phyloP scores from a whole-genome alignment of 2,113 vertebrate genomes.

The Malurus cyaneus region DNA sequence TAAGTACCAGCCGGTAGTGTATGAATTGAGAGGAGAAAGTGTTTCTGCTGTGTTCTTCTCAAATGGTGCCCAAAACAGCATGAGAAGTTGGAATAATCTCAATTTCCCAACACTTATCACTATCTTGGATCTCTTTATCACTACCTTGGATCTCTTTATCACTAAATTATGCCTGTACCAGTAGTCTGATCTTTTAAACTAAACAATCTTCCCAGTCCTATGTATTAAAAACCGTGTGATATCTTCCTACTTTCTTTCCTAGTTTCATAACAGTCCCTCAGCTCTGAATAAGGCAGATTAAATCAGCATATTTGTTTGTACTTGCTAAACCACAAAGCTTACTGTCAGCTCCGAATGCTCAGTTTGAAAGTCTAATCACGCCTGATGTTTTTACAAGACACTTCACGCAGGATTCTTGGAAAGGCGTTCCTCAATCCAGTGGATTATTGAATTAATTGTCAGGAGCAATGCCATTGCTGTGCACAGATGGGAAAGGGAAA shows the following conservation, averaged over 20 bases:
- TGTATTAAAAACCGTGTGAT: not conserved
- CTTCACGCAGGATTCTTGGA: slow-evolving; percentile 26
- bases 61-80: not conserved
- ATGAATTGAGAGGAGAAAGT: not conserved
- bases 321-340: not conserved
- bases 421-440: not conserved
- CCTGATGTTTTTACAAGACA: slow-evolving; percentile 1
- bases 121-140: not conserved
- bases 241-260: not conserved
- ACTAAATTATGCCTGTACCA: not conserved
- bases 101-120: not conserved
- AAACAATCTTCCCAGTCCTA: not conserved
- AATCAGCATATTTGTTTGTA: not conserved
- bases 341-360: not conserved
- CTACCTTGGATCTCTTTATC: not conserved
- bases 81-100: not conserved
- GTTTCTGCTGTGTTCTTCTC: not conserved
- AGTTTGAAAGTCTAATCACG: not conserved
- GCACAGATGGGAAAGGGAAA: not conserved
- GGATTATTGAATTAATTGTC: slow-evolving; percentile 51
- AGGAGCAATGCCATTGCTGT: not conserved
- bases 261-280: not conserved
- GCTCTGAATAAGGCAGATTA: not conserved
- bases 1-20: not conserved
- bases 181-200: not conserved